Percentiles rank a stretch among this genome's conserved stretches.
Evolutionary conservation across 2,113 vertebrate species (phyloP).

Genomic region (Solea solea): DNA sequence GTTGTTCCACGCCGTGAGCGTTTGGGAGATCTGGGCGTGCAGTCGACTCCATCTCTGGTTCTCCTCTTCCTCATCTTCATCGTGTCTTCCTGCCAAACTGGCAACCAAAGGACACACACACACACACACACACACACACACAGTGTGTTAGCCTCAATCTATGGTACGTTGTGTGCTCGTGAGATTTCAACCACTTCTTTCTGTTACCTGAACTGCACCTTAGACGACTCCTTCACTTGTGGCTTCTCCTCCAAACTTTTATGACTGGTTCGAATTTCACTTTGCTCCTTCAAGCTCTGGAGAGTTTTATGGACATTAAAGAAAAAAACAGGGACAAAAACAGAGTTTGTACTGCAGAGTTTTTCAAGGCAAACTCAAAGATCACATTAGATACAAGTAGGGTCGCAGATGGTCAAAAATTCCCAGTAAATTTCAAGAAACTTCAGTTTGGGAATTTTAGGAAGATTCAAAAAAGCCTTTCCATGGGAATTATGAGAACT

Average conservation of each 20-base stretch:
- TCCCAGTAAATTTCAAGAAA: too few relatives aligned
- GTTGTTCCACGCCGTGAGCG: conserved; percentile 40
- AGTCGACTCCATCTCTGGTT: conserved; percentile 51
- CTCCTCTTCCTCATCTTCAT: conserved; percentile 18
- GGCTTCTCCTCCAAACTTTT: conserved; percentile 34
- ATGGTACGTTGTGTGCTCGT: too few relatives aligned
- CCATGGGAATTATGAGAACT: too few relatives aligned
- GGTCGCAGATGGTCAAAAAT: too few relatives aligned
- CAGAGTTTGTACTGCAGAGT: too few relatives aligned
- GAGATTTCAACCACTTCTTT: not conserved
- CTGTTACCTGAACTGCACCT: conserved; percentile 38
- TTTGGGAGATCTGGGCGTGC: conserved; percentile 51
- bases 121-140: not conserved
- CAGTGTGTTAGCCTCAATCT: not conserved
- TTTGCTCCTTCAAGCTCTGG: conserved; percentile 73
- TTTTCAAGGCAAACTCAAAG: not conserved
- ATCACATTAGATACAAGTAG: not conserved
- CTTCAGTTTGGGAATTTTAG: too few relatives aligned
- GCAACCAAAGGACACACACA: not conserved
- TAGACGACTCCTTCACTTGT: not conserved
- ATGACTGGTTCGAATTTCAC: conserved; percentile 67
- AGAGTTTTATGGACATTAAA: conserved; percentile 65
- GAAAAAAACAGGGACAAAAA: not conserved
- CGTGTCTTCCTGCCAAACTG: conserved; percentile 13
- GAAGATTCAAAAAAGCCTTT: too few relatives aligned